Base-by-base conservation (phyloP, 2,888 invertebrate species). In the Oxyteleia sp. region DNA sequence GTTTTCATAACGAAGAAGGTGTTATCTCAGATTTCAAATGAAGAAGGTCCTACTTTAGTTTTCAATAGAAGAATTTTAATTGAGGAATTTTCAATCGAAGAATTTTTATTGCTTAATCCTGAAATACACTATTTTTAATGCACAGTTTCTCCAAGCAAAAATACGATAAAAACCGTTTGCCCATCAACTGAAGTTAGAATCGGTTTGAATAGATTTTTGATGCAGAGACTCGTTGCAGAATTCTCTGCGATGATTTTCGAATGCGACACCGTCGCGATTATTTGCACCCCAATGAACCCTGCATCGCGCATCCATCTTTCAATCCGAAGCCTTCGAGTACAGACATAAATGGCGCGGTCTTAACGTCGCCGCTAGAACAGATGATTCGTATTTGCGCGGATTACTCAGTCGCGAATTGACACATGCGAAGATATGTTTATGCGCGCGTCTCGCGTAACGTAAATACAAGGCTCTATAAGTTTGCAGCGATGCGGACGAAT, bases 401-500 rank as follows among this genome's bases (percentile, higher is more conserved):
- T 72, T 72, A 72, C 68, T 74, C 59, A 53, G 51, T 66, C 35
- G 59, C 49, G 51, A 53, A 80, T 75, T 75, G 82, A 82, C 75
- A 53, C 51, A 53, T 51, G 69, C 57, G 47, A 76, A 66, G 71
- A 75, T 69, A 64, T 64, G 69, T 71, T 80, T 74, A 81, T 68
- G 35, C 57, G 45, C 57, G 41, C n/a, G 35, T 63, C 55, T 81
- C 69, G 51, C 45, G 53, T 26, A 41, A 57, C 63, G 32, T 71
- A 66, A 82, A 83, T 63, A 74, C 64, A 5, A 23, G 68, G 15
- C 47, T 66, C 66, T 82, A 72, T 72, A 82, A 82, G 82, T 82
- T 82, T 69, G 72, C 82, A 51, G 45, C 76, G 66, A 80, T 85
- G 84, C 83, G 79, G 61, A 69, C 69, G 82, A 74, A 69, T 79